Evolutionary conservation across 2,888 invertebrate species (phyloP).

Genomic region (Andrena flavipes): DNA sequence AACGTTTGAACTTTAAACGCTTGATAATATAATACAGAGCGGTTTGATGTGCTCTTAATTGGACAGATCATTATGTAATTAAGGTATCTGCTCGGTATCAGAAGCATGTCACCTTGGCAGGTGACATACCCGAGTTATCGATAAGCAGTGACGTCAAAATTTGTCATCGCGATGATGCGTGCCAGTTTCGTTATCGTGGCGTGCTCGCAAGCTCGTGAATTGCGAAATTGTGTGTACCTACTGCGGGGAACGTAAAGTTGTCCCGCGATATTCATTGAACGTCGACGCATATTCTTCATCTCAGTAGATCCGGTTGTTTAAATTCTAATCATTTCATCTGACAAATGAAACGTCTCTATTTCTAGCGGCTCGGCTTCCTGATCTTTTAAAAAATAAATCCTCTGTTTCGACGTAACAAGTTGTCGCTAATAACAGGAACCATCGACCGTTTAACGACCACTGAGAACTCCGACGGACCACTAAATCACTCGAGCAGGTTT

Average conservation of each 20-base stretch:
- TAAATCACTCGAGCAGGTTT: neutral
- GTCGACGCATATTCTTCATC: too few relatives aligned
- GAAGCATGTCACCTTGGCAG: conserved; percentile 21
- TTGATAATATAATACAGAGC: neutral
- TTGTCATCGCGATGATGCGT: conserved; percentile 20
- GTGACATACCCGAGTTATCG: conserved; percentile 19
- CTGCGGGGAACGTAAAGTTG: too few relatives aligned
- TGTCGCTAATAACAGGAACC: too few relatives aligned
- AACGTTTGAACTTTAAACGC: neutral
- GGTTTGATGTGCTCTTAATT: neutral
- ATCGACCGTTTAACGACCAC: neutral
- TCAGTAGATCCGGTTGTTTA: neutral
- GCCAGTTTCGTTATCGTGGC: conserved; percentile 21
- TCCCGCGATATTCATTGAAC: too few relatives aligned
- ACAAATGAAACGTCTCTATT: neutral
- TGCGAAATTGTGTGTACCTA: neutral
- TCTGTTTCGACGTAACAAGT: too few relatives aligned
- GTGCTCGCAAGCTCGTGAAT: neutral
- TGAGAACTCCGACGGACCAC: neutral
- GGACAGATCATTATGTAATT: conserved; percentile 29
- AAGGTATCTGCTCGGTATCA: conserved; percentile 25
- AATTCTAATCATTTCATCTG: too few relatives aligned
- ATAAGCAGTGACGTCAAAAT: neutral
- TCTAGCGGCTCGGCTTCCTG: neutral
- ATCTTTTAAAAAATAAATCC: neutral